Base-by-base conservation (phyloP, 2,888 invertebrate genomes). In the Hyles lineata region DNA sequence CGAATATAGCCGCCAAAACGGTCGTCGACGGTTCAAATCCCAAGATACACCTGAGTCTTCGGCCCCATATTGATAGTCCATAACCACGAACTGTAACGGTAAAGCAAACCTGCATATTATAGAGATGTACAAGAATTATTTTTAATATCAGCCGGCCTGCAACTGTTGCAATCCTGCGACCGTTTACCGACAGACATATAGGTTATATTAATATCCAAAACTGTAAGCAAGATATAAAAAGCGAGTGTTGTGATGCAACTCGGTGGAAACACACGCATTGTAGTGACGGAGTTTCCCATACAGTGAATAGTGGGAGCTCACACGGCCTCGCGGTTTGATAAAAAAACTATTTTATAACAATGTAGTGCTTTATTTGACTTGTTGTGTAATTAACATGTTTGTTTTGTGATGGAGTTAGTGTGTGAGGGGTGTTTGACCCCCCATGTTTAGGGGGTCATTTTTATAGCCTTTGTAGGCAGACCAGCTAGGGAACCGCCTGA, bases 301-400 rank as follows among this genome's bases (percentile, higher is more conserved):
- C 81, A 76, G 78, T 90, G 88, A 86, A 78, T 81, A 76, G 78
- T 90, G 88, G 86, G 87, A 89, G 17, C 43, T 90, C 89, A 84
- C 90, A 90, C 90, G 90, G 88, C 87, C 90, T 82, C 83, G 76
- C 77, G 76, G n/a, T 61, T 72, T 74, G 23, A 67, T 50, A 50
- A 67, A 67, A n/a, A 74, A 76, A 74, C 76, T 75, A 80, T 78
- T 78, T 83, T 82, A 79, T 77, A 78, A 79, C 80, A 76, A 76
- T 73, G 73, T 76, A 76, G 72, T 63, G 73, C 50, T 67, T 67
- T 78, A 77, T 76, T 75, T 73, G 67, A 50, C 67, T 69, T 59
- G 73, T 75, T 62, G 52, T 61, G 75, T 73, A 76, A 76, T 76
- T 75, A 75, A 73, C 74, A 60, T 70, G 43, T 67, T 23, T 67